Conservation (phyloP, 2,113 vertebrate genomes). For the Mellivora capensis region DNA sequence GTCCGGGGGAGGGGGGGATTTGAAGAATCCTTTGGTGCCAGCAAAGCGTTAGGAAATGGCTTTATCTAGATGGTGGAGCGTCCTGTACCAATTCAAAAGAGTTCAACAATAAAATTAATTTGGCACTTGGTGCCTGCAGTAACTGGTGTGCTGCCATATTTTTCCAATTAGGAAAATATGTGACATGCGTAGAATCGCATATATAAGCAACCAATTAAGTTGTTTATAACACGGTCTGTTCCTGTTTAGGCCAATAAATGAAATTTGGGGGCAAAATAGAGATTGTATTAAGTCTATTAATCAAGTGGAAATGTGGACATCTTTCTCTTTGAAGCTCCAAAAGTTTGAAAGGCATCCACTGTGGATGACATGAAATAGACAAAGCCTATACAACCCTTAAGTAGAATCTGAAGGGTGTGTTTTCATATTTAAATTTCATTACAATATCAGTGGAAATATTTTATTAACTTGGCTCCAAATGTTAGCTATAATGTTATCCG, state of each 20-base stretch:
- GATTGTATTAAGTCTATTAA: conserved; percentile 63
- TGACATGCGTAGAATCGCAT: conserved; percentile 70
- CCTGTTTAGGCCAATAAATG: conserved; percentile 60
- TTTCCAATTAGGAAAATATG: conserved; percentile 69
- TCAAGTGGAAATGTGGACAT: conserved; percentile 52
- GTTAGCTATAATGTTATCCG: background rate
- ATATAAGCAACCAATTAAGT: conserved; percentile 68
- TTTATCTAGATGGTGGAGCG: conserved; percentile 40
- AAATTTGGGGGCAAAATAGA: conserved; percentile 55
- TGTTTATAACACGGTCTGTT: conserved; percentile 54
- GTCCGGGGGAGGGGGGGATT: background rate
- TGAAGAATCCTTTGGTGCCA: background rate
- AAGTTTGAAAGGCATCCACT: conserved; percentile 53
- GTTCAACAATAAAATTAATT: conserved; percentile 68
- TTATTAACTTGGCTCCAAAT: conserved; percentile 30
- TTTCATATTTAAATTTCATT: conserved; percentile 51
- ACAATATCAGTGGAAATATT: background rate
- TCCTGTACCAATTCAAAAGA: conserved; percentile 36
- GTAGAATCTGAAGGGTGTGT: background rate
- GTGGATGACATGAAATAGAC: conserved; percentile 16
- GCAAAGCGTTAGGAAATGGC: background rate
- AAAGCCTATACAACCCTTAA: conserved; percentile 31
- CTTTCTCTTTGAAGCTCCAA: conserved; percentile 38
- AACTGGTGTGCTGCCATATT: conserved; percentile 70
- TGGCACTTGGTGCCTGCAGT: conserved; percentile 51